Evolutionary conservation across 2,797 vertebrate genomes (phyloP), one percentile per base, ranked within the genome.

Genomic region (Valencia hispanica): DNA sequence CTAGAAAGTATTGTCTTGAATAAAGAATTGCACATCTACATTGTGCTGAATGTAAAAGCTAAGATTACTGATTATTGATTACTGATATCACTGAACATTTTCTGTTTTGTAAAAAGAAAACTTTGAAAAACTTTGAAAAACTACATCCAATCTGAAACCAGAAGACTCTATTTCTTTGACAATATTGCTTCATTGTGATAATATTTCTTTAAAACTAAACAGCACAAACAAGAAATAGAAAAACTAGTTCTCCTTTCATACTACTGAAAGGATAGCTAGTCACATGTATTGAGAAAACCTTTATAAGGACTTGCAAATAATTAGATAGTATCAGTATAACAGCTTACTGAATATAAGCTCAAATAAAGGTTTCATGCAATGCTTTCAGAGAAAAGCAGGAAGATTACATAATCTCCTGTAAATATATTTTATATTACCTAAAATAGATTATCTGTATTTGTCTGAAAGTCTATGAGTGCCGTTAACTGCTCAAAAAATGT

Each of bases 91-190:
- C n/a, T n/a, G n/a, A n/a, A n/a, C n/a, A n/a, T n/a, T n/a, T n/a
- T n/a, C n/a, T n/a, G n/a, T n/a, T n/a, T n/a, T n/a, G n/a, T n/a
- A n/a, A n/a, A n/a, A n/a, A n/a, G n/a, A n/a, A n/a, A n/a, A n/a
- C n/a, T n/a, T n/a, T n/a, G n/a, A n/a, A n/a, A n/a, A n/a, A n/a
- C n/a, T n/a, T n/a, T n/a, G n/a, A n/a, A n/a, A n/a, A n/a, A n/a
- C 53, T 77, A 74, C 68, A 83, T 83, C 84, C 70, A 70, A 51
- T 66, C 70, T 50, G 72, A 78, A 70, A 79, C 61, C 59, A 43
- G 20, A 75, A 11, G 72, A 65, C 34, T 39, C 70, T 39, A 65
- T 41, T 57, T 69, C 25, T 36, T 59, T 17, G 3, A 20, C 5
- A 59, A 32, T 48, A 27, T n/a, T 30, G 9, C 27, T 25, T 53